A percentile compares a stretch with the other conserved stretches of the same genome.
These are phyloP conservation scores for Palythoa heliodiscus DNA, from an alignment of 92 coral and sea anemone species.

Conservation along the genomic window DNA sequence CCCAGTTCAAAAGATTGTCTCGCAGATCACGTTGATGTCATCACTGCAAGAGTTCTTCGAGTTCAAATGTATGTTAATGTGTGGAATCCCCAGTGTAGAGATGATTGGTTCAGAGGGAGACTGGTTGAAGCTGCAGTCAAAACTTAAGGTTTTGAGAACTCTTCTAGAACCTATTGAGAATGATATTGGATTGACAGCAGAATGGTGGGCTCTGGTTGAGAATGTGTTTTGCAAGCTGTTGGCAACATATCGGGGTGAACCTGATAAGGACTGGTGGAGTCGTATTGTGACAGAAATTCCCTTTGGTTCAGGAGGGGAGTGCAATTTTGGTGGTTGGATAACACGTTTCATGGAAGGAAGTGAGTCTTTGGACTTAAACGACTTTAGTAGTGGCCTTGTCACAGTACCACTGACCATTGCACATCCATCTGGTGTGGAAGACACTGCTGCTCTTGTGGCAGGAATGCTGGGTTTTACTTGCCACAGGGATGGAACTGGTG, in stretches of 20 bases:
- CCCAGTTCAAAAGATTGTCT: constrained; percentile 62
- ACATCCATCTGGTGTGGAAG: constrained; percentile 36
- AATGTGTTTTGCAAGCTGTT: constrained; percentile 60
- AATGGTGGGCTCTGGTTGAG: constrained; percentile 66
- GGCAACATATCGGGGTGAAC: constrained; percentile 60
- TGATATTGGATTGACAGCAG: constrained; percentile 47
- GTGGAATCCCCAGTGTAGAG: constrained; percentile 75
- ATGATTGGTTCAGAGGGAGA: constrained; percentile 66
- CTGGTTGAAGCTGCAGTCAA: constrained; percentile 36
- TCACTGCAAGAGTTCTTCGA: constrained; percentile 55
- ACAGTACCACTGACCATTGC: constrained; percentile 57
- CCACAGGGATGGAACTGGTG: constrained; percentile 8
- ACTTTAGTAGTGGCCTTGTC: not conserved
- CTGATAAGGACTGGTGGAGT: constrained; percentile 62
- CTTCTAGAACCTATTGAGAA: constrained; percentile 53
- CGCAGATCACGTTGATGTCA: constrained; percentile 62
- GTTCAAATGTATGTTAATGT: not conserved
- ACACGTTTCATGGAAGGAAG: constrained; percentile 54
- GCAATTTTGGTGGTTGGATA: constrained; percentile 54
- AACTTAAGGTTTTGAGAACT: constrained; percentile 36
- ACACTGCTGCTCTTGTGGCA: constrained; percentile 58
- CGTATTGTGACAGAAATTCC: constrained; percentile 43
- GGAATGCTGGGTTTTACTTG: constrained; percentile 60
- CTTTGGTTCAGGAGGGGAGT: constrained; percentile 39
- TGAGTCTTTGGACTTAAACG: not conserved